Evolutionary conservation across 2,797 vertebrate genomes (phyloP).

Genomic region (Platyrinchus mystaceus): DNA sequence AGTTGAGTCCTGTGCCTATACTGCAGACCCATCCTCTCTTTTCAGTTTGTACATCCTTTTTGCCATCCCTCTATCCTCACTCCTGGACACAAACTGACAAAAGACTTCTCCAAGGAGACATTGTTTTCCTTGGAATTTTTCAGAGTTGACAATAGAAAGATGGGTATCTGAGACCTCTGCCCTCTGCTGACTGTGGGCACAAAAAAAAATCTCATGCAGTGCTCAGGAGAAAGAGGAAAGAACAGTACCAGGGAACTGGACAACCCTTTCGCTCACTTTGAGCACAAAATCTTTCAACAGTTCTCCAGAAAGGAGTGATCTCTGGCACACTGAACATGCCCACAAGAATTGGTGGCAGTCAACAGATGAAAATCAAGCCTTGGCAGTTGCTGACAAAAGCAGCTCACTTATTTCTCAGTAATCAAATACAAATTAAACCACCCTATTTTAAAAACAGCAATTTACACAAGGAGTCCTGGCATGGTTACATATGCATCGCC

Average conservation of each 20-base stretch:
- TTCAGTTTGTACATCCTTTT: not conserved
- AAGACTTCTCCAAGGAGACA: not conserved
- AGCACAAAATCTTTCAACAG: not conserved
- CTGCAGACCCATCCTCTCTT: not conserved
- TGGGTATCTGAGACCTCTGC: not conserved
- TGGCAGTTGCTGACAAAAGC: not conserved
- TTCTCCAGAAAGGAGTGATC: not conserved
- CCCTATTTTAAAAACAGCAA: not conserved
- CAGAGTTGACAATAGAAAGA: not conserved
- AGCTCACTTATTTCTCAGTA: not conserved
- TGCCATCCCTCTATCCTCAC: not conserved
- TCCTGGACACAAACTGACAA: not conserved
- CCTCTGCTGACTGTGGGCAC: not conserved
- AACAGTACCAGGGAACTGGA: not conserved
- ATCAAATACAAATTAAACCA: not conserved
- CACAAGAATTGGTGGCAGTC: not conserved
- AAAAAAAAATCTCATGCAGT: not conserved
- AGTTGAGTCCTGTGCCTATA: accelerated
- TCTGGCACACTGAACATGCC: not conserved
- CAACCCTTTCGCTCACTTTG: not conserved
- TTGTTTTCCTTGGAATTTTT: not conserved
- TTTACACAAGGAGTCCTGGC: not conserved
- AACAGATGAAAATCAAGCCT: not conserved
- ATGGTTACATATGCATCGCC: not conserved
- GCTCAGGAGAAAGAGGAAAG: not conserved